phyloP scores from a whole-genome alignment of 2,888 invertebrate genomes.

The Drosophila mayaguana region DNA sequence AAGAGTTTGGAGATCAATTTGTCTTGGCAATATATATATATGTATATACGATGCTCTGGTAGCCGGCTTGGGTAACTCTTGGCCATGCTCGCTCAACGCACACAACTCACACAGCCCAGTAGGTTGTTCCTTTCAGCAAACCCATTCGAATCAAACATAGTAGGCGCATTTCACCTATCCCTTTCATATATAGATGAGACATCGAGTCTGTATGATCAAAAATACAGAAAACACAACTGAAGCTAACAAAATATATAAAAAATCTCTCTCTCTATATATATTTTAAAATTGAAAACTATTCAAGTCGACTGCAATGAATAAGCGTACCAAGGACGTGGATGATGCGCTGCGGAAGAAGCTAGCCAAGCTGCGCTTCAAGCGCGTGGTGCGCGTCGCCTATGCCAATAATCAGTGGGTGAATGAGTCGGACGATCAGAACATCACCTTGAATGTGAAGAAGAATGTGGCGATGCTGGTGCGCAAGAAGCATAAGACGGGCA shows the following conservation, averaged over 20 bases:
- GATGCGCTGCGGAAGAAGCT: conserved; percentile 24
- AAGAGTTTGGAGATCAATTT: not conserved
- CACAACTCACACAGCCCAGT: no score
- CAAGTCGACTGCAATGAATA: conserved; percentile 26
- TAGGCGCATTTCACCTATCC: not conserved
- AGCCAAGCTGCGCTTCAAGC: conserved; percentile 50
- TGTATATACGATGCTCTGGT: no score
- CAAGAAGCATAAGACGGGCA: conserved; percentile 63
- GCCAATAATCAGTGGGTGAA: conserved; percentile 50
- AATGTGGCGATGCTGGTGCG: conserved; percentile 64
- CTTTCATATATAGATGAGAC: not conserved
- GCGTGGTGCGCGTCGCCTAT: conserved; percentile 42
- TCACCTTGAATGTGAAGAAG: conserved; percentile 63
- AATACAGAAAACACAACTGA: not conserved
- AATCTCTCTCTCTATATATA: not conserved
- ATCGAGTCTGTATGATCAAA: not conserved
- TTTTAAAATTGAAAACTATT: not conserved
- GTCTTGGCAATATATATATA: not conserved
- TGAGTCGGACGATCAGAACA: conserved; percentile 47
- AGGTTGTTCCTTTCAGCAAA: no score
- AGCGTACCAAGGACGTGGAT: conserved; percentile 41
- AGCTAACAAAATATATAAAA: not conserved
- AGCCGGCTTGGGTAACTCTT: no score
- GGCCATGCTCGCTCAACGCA: no score
- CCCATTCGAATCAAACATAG: not conserved